These are phyloP conservation scores for Vulpes ferrilata DNA, from an alignment of 2,113 vertebrate genomes.

Conservation along the genomic window DNA sequence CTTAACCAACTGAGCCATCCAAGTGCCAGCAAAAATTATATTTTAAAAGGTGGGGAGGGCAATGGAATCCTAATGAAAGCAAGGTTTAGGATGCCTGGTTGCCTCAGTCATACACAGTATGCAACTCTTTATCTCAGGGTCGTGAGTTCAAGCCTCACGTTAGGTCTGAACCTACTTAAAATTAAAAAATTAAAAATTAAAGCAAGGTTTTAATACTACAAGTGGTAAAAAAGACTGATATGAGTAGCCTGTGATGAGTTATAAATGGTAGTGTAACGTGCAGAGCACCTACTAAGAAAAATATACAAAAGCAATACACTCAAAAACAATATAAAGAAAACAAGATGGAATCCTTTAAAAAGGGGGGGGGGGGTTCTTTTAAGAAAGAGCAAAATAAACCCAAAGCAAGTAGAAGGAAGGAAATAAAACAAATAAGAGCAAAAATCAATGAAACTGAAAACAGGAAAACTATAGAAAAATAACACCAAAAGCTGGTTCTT, in stretches of 20 bases:
- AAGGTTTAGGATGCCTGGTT: background rate
- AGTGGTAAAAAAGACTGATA: background rate
- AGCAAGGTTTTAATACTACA: background rate
- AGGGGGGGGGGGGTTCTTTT: background rate
- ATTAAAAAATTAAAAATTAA: background rate
- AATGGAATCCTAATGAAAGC: background rate
- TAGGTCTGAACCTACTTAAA: background rate
- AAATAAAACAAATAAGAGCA: background rate
- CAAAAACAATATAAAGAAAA: background rate
- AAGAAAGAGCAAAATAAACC: constrained; percentile 20
- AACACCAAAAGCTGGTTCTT: background rate
- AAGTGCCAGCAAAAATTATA: background rate
- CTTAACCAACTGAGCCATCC: background rate
- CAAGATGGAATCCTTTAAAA: background rate
- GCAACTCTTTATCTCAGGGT: background rate
- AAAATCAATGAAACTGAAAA: constrained; percentile 6
- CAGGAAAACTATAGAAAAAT: background rate
- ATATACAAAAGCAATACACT: background rate
- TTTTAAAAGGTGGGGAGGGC: background rate
- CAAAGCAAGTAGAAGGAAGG: background rate
- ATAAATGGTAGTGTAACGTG: background rate
- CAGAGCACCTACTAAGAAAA: background rate
- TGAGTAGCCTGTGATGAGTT: background rate
- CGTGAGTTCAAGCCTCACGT: background rate
- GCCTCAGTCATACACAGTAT: background rate